Conservation (phyloP, 2,113 vertebrate genomes). For the Lasiurus cinereus region DNA sequence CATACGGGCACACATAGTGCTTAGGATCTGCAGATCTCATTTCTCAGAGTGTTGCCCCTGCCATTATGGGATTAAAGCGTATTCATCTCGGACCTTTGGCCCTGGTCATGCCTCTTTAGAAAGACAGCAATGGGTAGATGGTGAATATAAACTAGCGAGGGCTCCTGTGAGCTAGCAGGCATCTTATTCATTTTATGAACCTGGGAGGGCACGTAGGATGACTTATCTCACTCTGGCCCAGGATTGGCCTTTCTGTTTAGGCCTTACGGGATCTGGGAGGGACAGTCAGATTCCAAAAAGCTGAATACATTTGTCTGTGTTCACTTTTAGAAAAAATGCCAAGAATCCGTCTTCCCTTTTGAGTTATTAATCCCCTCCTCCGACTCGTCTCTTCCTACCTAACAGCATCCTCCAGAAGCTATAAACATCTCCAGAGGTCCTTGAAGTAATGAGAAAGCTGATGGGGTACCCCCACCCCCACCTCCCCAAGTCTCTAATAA, state of each 20-base stretch:
- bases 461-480: background rate
- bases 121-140: constrained; percentile 27
- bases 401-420: constrained; percentile 74
- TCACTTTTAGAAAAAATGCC: constrained; percentile 35
- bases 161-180: background rate
- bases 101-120: constrained; percentile 24
- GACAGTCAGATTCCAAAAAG: background rate
- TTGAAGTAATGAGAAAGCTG: constrained; percentile 81
- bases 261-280: background rate
- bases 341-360: constrained; percentile 57
- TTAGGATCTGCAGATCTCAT: background rate
- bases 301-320: background rate
- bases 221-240: background rate
- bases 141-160: background rate
- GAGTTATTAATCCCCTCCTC: constrained; percentile 72
- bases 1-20: background rate
- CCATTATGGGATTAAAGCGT: background rate
- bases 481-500: constrained; percentile 57
- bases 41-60: background rate
- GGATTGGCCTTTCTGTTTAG: background rate
- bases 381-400: constrained; percentile 61
- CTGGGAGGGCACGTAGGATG: background rate
- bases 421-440: constrained; percentile 80
- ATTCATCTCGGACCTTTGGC: constrained; percentile 21
- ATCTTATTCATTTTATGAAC: background rate